Conservation (phyloP, 2,113 vertebrate species). For the Dipodomys ordii region DNA sequence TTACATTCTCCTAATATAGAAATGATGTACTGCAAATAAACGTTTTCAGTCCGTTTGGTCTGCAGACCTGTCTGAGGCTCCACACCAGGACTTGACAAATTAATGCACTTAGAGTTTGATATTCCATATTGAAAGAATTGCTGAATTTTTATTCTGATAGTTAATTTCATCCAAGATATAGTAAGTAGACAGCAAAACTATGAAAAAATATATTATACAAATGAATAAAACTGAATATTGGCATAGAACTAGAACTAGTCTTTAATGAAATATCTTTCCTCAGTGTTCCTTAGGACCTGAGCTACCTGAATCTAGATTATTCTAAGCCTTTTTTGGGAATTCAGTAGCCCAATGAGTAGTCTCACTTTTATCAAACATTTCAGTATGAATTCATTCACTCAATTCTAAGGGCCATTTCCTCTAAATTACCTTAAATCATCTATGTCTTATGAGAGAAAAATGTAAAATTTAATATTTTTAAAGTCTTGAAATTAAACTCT, state of each 20-base stretch:
- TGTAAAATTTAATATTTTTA: conserved; percentile 67
- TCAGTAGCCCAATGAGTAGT: conserved; percentile 42
- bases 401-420: conserved; percentile 69
- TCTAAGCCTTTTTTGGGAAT: conserved; percentile 48
- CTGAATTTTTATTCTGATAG: conserved; percentile 43
- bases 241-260: neutral
- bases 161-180: conserved; percentile 30
- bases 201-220: neutral
- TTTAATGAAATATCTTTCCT: conserved; percentile 55
- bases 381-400: conserved; percentile 69
- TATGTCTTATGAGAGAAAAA: conserved; percentile 52
- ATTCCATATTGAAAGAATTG: conserved; percentile 34
- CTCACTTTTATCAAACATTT: conserved; percentile 75
- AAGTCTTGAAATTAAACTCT: conserved; percentile 67
- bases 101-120: conserved; percentile 20
- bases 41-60: conserved; percentile 29
- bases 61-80: neutral
- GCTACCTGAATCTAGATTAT: conserved; percentile 58
- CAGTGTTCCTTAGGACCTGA: neutral
- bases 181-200: conserved; percentile 1
- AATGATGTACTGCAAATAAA: conserved; percentile 14
- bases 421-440: conserved; percentile 76
- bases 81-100: neutral
- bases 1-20: neutral
- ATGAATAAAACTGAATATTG: neutral